Conservation (phyloP, 2,113 vertebrate genomes). For the Thoracochromis brauschi region DNA sequence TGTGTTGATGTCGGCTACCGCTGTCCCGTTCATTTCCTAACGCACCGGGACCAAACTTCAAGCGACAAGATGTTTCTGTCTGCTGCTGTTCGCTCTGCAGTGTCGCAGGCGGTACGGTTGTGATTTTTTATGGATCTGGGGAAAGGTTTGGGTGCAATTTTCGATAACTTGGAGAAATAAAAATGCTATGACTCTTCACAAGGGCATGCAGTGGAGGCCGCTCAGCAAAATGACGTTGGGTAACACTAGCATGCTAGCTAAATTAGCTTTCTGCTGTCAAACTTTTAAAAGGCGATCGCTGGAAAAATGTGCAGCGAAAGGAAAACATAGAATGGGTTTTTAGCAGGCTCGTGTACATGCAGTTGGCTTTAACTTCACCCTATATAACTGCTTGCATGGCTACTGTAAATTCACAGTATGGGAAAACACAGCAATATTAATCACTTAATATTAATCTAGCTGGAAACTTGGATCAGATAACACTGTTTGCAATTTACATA, state of each 20-base stretch:
- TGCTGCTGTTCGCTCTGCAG: conserved; percentile 55
- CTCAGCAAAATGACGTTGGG: neutral
- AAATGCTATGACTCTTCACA: conserved; percentile 59
- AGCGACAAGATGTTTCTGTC: conserved; percentile 64
- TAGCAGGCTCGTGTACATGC: neutral
- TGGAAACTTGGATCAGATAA: neutral
- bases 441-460: neutral
- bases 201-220: conserved; percentile 60
- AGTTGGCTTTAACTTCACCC: neutral
- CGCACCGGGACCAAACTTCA: conserved; percentile 1
- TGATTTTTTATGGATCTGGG: neutral
- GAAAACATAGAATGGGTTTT: neutral
- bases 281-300: neutral
- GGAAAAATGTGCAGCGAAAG: neutral
- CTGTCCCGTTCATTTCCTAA: conserved; percentile 3
- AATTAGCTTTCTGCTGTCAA: neutral
- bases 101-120: conserved; percentile 62
- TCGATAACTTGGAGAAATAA: neutral
- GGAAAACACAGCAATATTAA: neutral
- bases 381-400: neutral
- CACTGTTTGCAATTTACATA: neutral
- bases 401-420: neutral
- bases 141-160: fast-evolving
- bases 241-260: conserved; percentile 23
- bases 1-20: conserved; percentile 35